Evolutionary conservation across 23 tunicate genomes (phyloP), one percentile per base, ranked within the genome.

Genomic region (Styela clava): DNA sequence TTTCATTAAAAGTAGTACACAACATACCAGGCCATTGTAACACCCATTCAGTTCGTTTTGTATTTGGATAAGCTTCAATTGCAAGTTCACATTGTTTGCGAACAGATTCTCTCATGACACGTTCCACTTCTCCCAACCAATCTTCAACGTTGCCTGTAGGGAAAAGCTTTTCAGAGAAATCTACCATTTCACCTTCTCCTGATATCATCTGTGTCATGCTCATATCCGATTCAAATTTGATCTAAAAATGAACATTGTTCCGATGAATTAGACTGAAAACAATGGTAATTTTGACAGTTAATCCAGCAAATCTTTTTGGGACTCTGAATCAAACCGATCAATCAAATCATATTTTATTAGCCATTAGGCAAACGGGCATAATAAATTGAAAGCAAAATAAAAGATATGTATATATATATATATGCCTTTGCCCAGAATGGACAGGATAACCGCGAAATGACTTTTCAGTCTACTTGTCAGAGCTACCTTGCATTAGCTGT

Each of bases 111-210:
- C 83, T 35, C 98, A 94, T 94, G 74, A 89, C 95, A 44, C 91
- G 79, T 71, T 94, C 98, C 24, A 94, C 98, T 69, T 94, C 98
- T 33, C 91, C 91, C 61, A 94, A 67, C 98, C 98, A 94, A 79
- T 94, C 94, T 74, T 94, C 98, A 35, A 94, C 98, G 79, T 94
- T 94, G 5, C 98, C 98, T 0, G 95, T 83, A 19, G 98, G 98
- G 65, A 89, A 94, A 25, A 94, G 86, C 30, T 86, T 86, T 56
- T 86, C 91, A 27, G 95, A 85, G 74, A 94, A 94, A 32, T 82
- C 91, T 34, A 94, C 98, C 24, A 69, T 69, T 83, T 94, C 98
- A 52, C 91, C 91, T 64, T 94, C 98, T 5, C 95, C 98, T 0
- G 95, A 88, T 19, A 83, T 88, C 98, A 94, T 94, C 74, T 88